Percentiles rank a stretch among this genome's conserved stretches.
Conservation (phyloP, 1,140 invertebrate species). For the Drosophila azteca region DNA sequence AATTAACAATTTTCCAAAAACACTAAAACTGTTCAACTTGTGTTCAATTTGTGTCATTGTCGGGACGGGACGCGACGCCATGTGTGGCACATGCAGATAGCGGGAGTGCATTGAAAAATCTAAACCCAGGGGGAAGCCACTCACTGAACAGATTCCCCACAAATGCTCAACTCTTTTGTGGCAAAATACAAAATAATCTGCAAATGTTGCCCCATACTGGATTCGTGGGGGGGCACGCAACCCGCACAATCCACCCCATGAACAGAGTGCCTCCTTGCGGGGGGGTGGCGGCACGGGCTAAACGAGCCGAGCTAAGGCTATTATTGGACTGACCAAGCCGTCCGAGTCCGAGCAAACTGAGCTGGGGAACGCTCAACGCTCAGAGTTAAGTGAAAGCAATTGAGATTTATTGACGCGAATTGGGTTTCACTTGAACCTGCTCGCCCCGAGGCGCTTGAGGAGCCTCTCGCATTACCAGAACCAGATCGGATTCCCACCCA, state of each 20-base stretch:
- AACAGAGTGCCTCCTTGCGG: conserved; percentile 26
- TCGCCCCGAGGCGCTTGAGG: conserved; percentile 49
- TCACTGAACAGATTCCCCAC: conserved; percentile 48
- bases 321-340: background rate
- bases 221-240: no score
- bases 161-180: conserved; percentile 56
- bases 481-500: conserved; percentile 32
- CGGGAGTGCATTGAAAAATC: conserved; percentile 16
- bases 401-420: conserved; percentile 80
- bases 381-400: conserved; percentile 82
- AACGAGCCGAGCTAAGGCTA: conserved; percentile 7
- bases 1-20: no score
- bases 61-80: no score
- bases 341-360: conserved; percentile 5
- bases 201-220: background rate
- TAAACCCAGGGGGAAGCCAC: background rate
- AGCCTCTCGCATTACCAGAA: conserved; percentile 55
- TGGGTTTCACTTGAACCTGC: conserved; percentile 74
- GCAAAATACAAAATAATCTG: conserved; percentile 50
- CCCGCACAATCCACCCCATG: background rate
- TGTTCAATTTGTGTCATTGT: background rate
- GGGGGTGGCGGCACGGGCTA: background rate
- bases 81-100: background rate
- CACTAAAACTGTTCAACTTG: no score
- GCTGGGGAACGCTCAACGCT: conserved; percentile 37